A percentile compares a stretch with the other conserved stretches of the same genome.
phyloP scores from a whole-genome alignment of 2,113 vertebrate genomes.

The Pungitius pungitius region DNA sequence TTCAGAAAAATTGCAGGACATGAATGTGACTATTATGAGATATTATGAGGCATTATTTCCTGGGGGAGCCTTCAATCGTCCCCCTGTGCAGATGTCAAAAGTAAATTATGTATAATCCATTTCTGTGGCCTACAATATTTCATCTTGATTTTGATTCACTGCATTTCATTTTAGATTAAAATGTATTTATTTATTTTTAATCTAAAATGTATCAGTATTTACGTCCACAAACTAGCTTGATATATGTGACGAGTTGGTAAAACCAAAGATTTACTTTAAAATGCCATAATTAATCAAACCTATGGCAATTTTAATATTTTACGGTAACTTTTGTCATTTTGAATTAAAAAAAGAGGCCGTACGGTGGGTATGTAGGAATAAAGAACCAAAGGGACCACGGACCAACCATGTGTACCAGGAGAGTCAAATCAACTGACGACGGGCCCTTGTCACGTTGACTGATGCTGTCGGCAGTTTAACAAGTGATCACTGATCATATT shows the following conservation, averaged over 20 bases:
- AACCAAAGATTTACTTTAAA: background rate
- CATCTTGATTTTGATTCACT: background rate
- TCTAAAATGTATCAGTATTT: background rate
- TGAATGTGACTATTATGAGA: background rate
- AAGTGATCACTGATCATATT: background rate
- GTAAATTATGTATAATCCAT: background rate
- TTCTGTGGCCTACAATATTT: background rate
- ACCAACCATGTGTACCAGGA: no score
- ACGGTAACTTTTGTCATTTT: no score
- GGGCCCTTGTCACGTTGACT: background rate
- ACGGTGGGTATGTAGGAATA: background rate
- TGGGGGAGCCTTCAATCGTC: background rate
- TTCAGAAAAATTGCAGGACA: background rate
- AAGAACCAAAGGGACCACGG: background rate
- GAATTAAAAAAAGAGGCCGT: background rate
- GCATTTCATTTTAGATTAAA: background rate
- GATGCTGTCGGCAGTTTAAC: slow-evolving; percentile 20
- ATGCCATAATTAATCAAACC: background rate
- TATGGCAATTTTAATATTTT: no score
- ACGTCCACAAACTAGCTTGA: background rate
- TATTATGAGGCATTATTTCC: background rate
- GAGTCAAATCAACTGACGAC: background rate
- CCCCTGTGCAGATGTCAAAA: background rate
- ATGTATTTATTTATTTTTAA: no score
- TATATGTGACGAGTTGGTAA: background rate